phyloP scores from a whole-genome alignment of 2,113 vertebrate species.

The Syrmaticus mikado region DNA sequence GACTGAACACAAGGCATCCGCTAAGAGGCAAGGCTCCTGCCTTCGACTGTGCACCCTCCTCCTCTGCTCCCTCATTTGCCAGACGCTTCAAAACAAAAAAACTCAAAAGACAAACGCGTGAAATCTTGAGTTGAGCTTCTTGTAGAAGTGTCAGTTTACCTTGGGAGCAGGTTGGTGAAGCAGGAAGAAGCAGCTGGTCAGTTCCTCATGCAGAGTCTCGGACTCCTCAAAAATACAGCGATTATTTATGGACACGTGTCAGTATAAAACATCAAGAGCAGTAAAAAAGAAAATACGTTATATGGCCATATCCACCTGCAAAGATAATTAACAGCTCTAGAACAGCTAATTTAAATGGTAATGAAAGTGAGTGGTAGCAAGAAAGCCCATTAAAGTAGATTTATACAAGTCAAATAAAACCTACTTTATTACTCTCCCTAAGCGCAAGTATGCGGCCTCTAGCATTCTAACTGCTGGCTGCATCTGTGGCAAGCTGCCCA shows the following conservation, averaged over 20 bases:
- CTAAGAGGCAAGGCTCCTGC: neutral
- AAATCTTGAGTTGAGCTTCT: neutral
- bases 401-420: constrained; percentile 68
- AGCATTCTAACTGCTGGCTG: neutral
- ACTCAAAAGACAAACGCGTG: neutral
- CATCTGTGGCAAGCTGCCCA: neutral
- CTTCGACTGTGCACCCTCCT: neutral
- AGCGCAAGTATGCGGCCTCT: constrained; percentile 37
- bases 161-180: neutral
- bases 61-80: neutral
- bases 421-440: constrained; percentile 50
- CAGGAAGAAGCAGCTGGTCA: neutral
- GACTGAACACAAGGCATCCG: neutral
- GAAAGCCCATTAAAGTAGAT: constrained; percentile 65
- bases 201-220: neutral
- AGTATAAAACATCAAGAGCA: neutral
- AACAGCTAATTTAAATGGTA: constrained; percentile 70
- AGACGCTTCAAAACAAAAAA: neutral
- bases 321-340: constrained; percentile 63
- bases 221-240: neutral
- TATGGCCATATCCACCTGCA: constrained; percentile 24
- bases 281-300: neutral
- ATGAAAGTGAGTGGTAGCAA: constrained; percentile 57
- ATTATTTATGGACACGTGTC: constrained; percentile 31
- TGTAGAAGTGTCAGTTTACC: rapidly evolving